Conservation (phyloP, 1,140 invertebrate species). For the Propsilocerus akamusi region DNA sequence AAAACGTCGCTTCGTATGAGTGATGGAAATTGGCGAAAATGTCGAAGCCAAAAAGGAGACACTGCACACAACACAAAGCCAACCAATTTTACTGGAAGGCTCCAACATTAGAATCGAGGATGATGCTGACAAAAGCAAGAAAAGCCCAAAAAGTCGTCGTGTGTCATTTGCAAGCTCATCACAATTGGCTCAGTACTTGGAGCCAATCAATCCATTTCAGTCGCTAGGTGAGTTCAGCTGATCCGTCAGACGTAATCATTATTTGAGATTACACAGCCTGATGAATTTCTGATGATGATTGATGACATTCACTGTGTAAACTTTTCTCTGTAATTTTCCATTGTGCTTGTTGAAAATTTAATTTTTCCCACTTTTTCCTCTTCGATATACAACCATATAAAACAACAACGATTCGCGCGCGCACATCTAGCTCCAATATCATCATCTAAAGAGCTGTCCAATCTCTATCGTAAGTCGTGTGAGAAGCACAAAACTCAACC, state of each 20-base stretch:
- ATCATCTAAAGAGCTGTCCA: constrained; percentile 38
- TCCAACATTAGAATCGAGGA: not conserved
- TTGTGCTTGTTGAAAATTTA: constrained; percentile 1
- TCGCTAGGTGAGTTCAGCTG: not conserved
- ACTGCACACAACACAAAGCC: not conserved
- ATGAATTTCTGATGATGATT: not conserved
- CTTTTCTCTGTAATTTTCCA: constrained; percentile 3
- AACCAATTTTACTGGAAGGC: not conserved
- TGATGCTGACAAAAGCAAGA: not conserved
- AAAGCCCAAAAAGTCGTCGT: not conserved
- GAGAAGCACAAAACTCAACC: constrained; percentile 44
- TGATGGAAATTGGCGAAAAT: constrained; percentile 1
- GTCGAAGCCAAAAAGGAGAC: not conserved
- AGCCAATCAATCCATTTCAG: not conserved
- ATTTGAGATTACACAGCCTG: not conserved
- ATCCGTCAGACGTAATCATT: not conserved
- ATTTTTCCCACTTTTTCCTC: not conserved
- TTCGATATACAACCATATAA: not conserved
- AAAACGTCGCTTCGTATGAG: no score
- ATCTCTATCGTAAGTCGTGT: constrained; percentile 51
- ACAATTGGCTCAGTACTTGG: not conserved
- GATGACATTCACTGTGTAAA: not conserved
- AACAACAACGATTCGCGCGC: not conserved
- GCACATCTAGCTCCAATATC: not conserved
- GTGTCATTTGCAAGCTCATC: not conserved